Percentiles rank a stretch among this genome's conserved stretches.
Conservation (phyloP, 2,797 vertebrate species). For the Avahi laniger region DNA sequence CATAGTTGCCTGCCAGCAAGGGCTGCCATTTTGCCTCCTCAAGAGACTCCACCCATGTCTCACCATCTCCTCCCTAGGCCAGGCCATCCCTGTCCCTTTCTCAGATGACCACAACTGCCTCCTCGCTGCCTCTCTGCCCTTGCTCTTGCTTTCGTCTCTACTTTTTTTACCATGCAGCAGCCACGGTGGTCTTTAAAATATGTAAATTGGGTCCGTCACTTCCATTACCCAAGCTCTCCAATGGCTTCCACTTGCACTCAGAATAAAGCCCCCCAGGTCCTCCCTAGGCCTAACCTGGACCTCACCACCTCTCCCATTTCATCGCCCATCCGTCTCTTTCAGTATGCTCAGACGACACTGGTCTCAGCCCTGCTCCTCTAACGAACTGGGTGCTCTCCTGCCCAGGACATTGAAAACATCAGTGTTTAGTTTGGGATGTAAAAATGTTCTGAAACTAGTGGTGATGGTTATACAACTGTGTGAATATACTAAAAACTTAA, state of each 20-base stretch:
- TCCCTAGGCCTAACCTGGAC: not conserved
- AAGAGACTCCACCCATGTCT: not conserved
- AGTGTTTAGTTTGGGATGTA: not conserved
- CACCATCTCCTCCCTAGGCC: not conserved
- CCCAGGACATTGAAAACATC: not conserved
- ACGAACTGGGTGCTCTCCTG: not conserved
- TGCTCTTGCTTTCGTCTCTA: not conserved
- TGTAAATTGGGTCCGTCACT: not conserved
- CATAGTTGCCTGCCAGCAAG: too few species aligned
- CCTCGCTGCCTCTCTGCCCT: not conserved
- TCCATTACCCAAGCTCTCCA: not conserved
- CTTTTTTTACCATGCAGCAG: not conserved
- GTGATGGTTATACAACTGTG: not conserved
- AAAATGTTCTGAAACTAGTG: constrained; percentile 13
- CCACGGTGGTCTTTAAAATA: constrained; percentile 6
- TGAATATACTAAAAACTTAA: not conserved
- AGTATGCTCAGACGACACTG: not conserved
- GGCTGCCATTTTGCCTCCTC: not conserved
- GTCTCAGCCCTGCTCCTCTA: not conserved
- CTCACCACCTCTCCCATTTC: not conserved
- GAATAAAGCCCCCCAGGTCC: not conserved
- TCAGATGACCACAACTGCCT: not conserved
- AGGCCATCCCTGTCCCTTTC: not conserved
- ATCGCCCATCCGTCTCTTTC: not conserved
- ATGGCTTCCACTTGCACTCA: not conserved